Percentiles rank a stretch among this genome's conserved stretches.
These are phyloP conservation scores for Drosophila phalerata DNA, from an alignment of 2,888 invertebrate genomes.

Conservation along the genomic window DNA sequence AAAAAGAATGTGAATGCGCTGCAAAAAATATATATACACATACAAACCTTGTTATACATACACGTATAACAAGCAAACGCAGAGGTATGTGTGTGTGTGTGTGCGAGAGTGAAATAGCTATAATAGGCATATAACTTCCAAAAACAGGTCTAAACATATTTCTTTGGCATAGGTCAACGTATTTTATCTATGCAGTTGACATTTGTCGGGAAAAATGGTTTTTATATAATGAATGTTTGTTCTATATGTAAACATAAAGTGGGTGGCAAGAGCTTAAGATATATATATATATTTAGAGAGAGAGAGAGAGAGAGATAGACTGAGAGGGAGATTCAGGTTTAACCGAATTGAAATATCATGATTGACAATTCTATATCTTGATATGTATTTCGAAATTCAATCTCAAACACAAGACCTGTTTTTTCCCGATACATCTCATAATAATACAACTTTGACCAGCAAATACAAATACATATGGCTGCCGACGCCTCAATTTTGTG, in stretches of 20 bases:
- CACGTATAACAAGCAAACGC: slow-evolving; percentile 32
- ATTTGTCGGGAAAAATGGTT: slow-evolving; percentile 20
- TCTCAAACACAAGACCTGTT: slow-evolving; percentile 31
- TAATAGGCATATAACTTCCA: slow-evolving; percentile 57
- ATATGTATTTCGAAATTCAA: slow-evolving; percentile 28
- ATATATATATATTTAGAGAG: too few species aligned
- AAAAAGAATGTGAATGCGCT: slow-evolving; percentile 73
- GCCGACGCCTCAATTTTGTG: slow-evolving; percentile 51
- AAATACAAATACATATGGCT: slow-evolving; percentile 46
- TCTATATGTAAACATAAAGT: slow-evolving; percentile 12
- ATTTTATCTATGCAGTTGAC: slow-evolving; percentile 1
- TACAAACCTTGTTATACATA: slow-evolving; percentile 55
- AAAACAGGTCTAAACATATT: slow-evolving; percentile 28
- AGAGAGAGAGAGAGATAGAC: neutral
- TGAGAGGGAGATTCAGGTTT: neutral
- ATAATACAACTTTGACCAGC: slow-evolving; percentile 27
- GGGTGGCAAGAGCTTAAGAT: neutral
- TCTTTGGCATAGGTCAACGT: slow-evolving; percentile 1
- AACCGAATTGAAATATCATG: slow-evolving; percentile 2
- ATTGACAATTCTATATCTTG: neutral
- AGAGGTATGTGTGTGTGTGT: slow-evolving; percentile 19
- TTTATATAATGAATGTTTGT: slow-evolving; percentile 24
- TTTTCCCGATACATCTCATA: slow-evolving; percentile 26
- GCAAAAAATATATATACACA: slow-evolving; percentile 59
- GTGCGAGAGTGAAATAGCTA: slow-evolving; percentile 57